Evolutionary conservation across 2,888 invertebrate species (phyloP).

Genomic region (Plusia festucae): DNA sequence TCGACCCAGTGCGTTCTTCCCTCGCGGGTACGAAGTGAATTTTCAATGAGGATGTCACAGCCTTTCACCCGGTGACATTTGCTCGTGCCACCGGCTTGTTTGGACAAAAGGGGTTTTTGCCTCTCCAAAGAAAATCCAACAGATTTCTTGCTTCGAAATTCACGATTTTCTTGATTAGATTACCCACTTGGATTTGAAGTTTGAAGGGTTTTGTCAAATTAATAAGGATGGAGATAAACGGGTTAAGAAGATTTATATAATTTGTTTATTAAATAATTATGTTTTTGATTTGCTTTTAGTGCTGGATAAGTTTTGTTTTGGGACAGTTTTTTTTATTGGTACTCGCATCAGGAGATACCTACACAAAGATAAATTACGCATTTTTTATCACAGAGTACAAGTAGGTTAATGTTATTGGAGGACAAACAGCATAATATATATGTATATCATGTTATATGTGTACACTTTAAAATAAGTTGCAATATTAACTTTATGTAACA

Average conservation of each 20-base stretch:
- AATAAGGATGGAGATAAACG: constrained; percentile 55
- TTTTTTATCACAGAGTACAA: too few relatives aligned
- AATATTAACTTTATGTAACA: background rate
- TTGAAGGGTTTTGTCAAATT: constrained; percentile 62
- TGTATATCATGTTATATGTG: too few relatives aligned
- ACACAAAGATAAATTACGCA: too few relatives aligned
- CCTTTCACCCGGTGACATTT: constrained; percentile 81
- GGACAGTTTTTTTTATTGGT: constrained; percentile 15
- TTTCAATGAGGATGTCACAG: constrained; percentile 82
- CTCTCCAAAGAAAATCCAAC: constrained; percentile 65
- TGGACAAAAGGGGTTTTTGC: constrained; percentile 86
- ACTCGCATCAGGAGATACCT: too few relatives aligned
- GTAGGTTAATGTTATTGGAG: too few relatives aligned
- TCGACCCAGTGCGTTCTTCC: constrained; percentile 61
- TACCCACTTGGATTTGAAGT: constrained; percentile 74
- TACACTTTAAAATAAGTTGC: background rate
- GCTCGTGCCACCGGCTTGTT: constrained; percentile 79
- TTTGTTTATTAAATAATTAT: constrained; percentile 44
- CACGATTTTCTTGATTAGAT: constrained; percentile 78
- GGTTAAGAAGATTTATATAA: constrained; percentile 44
- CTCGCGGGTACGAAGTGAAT: constrained; percentile 73
- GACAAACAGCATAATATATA: too few relatives aligned
- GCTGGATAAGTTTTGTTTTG: constrained; percentile 1
- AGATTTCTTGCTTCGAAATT: constrained; percentile 69
- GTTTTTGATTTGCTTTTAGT: background rate